These are phyloP conservation scores for Dinocampus coccinellae DNA, from an alignment of 2,888 invertebrate genomes.

Conservation along the genomic window DNA sequence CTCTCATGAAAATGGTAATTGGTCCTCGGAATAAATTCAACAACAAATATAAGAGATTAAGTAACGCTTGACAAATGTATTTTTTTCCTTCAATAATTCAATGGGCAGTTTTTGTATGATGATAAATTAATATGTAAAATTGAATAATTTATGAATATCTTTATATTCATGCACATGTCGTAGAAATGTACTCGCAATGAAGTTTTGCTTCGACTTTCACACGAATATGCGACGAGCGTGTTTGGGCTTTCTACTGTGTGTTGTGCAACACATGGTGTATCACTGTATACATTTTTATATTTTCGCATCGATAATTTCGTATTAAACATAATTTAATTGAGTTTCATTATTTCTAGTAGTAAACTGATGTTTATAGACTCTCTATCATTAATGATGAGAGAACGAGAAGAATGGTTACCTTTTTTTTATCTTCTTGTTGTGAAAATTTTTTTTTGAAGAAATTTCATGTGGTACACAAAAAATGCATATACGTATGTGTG, in stretches of 20 bases:
- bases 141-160: background rate
- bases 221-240: background rate
- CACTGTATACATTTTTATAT: background rate
- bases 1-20: background rate
- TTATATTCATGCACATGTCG: background rate
- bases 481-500: background rate
- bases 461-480: conserved; percentile 9
- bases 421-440: background rate
- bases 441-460: background rate
- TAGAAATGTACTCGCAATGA: conserved; percentile 1
- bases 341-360: background rate
- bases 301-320: too few species aligned
- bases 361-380: background rate
- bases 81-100: too few species aligned
- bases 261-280: background rate
- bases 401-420: background rate
- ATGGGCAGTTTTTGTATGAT: too few species aligned
- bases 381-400: background rate
- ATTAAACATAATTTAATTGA: background rate
- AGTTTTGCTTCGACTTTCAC: conserved; percentile 3
- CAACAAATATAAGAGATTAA: too few species aligned
- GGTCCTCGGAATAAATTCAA: background rate
- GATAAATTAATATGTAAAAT: too few species aligned
- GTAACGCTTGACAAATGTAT: too few species aligned
- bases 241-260: conserved; percentile 4